Base-by-base conservation (phyloP, 2,113 vertebrate species). In the Lophochroa leadbeateri region DNA sequence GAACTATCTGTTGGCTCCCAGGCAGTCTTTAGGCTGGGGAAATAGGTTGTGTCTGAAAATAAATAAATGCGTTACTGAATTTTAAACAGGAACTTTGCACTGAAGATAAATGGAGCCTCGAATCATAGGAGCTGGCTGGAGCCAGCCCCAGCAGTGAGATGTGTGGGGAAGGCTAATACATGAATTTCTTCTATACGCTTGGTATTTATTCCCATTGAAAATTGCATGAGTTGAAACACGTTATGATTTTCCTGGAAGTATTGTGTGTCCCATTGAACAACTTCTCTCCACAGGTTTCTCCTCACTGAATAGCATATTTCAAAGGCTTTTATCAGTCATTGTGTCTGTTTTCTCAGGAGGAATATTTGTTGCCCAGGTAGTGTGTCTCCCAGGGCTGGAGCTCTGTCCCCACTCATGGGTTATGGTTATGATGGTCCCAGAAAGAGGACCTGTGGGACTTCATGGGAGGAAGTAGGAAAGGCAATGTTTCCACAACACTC, bases 1-100 rank as follows among this genome's bases (percentile, higher is more conserved):
- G 94, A 97, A 93, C 94, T 96, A 93, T 97, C 93, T 93, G 60
- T 68, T 80, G 76, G 86, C 88, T 96, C 86, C 95, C 94, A 97
- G 94, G 90, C 85, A 46, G 92, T 41, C 80, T 90, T 86, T 75
- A 90, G 76, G 86, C 77, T 2, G 8, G 76, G 82, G 57, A 95
- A 94, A 95, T 92, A 74, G 63, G 79, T 63, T 94, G 67, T 88
- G 82, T 52, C 52, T 82, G 77, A 47, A 91, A 82, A 82, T 53
- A 90, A 85, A 57, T 69, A 89, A 92, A 75, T 0, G 33, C 3
- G 0, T 64, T 84, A 84, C 80, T 95, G 95, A 94, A 92, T 93
- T 96, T 92, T 90, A 91, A 96, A 41, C 47, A 86, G 86, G 80
- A 86, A 84, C 82, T 96, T 88, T 95, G 72, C 76, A 70, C 68